Evolutionary conservation across 2,888 invertebrate genomes (phyloP).

Genomic region (Scaptomyza caliginosa): DNA sequence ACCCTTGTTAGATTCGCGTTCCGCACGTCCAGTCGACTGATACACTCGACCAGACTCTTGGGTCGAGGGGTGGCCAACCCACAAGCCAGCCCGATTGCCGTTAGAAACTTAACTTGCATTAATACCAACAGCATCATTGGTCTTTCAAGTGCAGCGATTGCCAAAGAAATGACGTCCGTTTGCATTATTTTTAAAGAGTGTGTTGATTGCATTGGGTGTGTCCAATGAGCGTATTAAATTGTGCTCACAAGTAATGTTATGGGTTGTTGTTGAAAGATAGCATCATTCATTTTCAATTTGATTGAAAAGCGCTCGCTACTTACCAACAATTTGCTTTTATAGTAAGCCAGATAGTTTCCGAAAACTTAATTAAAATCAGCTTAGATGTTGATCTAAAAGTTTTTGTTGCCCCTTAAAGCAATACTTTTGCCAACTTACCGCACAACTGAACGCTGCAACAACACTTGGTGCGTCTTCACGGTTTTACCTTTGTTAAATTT

Average conservation of each 20-base stretch:
- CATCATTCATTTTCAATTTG: no score
- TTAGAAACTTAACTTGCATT: slow-evolving; percentile 1
- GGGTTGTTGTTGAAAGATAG: no score
- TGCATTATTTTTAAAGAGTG: not conserved
- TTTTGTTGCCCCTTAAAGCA: slow-evolving; percentile 17
- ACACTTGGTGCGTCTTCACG: slow-evolving; percentile 19
- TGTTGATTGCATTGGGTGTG: not conserved
- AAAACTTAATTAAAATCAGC: slow-evolving; percentile 16
- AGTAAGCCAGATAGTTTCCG: not conserved
- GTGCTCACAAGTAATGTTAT: not conserved
- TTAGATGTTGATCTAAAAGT: slow-evolving; percentile 10
- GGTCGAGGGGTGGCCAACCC: not conserved
- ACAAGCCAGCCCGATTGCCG: slow-evolving; percentile 1
- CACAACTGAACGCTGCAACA: not conserved
- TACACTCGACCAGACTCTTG: slow-evolving; percentile 17
- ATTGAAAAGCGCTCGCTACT: no score
- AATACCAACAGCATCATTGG: slow-evolving; percentile 14
- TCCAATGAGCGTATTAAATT: slow-evolving; percentile 1
- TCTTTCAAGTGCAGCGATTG: slow-evolving; percentile 5
- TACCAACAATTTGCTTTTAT: not conserved
- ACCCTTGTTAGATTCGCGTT: slow-evolving; percentile 28
- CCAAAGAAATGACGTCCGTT: not conserved
- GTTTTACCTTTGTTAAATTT: slow-evolving; percentile 19
- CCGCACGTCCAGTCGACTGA: slow-evolving; percentile 13
- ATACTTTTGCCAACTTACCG: slow-evolving; percentile 21